Evolutionary conservation across 2,113 vertebrate species (phyloP), one percentile per base, ranked within the genome.

Genomic region (Pimephales promelas): DNA sequence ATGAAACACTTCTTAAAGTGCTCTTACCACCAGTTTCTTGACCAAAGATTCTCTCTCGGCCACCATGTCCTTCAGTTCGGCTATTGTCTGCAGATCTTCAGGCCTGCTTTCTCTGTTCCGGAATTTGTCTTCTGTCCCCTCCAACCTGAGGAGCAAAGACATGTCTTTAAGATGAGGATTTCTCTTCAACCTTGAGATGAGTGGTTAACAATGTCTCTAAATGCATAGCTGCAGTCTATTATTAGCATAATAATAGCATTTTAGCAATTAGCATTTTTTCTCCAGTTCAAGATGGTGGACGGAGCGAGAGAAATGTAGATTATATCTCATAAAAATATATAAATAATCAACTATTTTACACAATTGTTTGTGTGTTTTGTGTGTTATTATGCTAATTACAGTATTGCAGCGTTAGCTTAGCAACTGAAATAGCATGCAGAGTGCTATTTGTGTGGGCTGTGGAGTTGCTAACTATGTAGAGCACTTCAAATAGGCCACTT

Each of bases 11-110:
- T 70, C 66, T 70, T n/a, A n/a, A 40, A 40, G 14, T 43, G 28
- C 59, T 91, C 97, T 94, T 93, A 99, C 98, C 95, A 99, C 97
- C 90, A 99, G 92, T 92, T 99, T 99, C 94, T 98, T 99, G 93
- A 99, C 98, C 43, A 99, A 95, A 13, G 97, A 89, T 88, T 99
- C 98, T 87, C 97, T 95, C 91, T 99, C 98, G 10, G 96, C 88
- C 90, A 99, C 96, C 95, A 99, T 96, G 82, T 97, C 96, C 93
- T 96, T 99, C 89, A 99, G 93, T 91, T 99, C 98, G 28, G 97
- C 95, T 80, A 99, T 99, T 86, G 97, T 89, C 92, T 98, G 97
- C 89, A 98, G 90, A 83, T 99, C 98, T 91, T 99, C 98, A 43
- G 93, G 95, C 88, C 97, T 96, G 90, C 97, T 97, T 93, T 99